A percentile compares a stretch with the other conserved stretches of the same genome.
Conservation (phyloP, 2,113 vertebrate genomes). For the Austrofundulus limnaeus region DNA sequence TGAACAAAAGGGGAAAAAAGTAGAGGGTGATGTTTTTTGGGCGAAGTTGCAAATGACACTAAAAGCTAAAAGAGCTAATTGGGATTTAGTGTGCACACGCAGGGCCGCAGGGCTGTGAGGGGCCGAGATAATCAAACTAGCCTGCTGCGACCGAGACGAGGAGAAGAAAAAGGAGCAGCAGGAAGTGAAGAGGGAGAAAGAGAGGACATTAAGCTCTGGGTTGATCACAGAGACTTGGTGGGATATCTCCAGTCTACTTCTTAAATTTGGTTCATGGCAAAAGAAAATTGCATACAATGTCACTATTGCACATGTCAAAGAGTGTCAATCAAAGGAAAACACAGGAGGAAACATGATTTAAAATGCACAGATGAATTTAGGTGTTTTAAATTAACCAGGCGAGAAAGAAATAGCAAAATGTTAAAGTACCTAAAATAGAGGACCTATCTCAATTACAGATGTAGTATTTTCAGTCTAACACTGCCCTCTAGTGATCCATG, state of each 20-base stretch:
- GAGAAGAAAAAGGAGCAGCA: slow-evolving; percentile 19
- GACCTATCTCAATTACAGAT: too few relatives aligned
- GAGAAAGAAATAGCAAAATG: too few relatives aligned
- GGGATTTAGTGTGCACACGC: slow-evolving; percentile 39
- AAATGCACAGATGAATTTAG: too few relatives aligned
- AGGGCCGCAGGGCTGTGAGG: slow-evolving; percentile 36
- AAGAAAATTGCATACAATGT: too few relatives aligned
- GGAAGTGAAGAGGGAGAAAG: not conserved
- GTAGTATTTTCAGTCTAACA: too few relatives aligned
- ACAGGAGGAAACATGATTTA: too few relatives aligned
- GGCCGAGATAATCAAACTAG: slow-evolving; percentile 47
- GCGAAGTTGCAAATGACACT: slow-evolving; percentile 38
- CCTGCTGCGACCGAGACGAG: slow-evolving; percentile 50
- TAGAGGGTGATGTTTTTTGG: slow-evolving; percentile 14
- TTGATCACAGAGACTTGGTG: slow-evolving; percentile 15
- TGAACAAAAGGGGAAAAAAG: slow-evolving; percentile 6
- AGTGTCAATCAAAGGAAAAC: too few relatives aligned
- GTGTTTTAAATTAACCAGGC: too few relatives aligned
- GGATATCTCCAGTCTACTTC: not conserved
- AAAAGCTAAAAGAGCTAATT: slow-evolving; percentile 44
- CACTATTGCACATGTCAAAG: too few relatives aligned
- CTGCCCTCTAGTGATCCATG: too few relatives aligned
- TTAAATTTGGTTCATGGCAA: slow-evolving; percentile 10
- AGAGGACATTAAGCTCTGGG: slow-evolving; percentile 10
- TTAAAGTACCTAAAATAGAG: too few relatives aligned